These are phyloP conservation scores for Hirtodrosophila duncani DNA, from an alignment of 2,888 invertebrate species.

Conservation along the genomic window DNA sequence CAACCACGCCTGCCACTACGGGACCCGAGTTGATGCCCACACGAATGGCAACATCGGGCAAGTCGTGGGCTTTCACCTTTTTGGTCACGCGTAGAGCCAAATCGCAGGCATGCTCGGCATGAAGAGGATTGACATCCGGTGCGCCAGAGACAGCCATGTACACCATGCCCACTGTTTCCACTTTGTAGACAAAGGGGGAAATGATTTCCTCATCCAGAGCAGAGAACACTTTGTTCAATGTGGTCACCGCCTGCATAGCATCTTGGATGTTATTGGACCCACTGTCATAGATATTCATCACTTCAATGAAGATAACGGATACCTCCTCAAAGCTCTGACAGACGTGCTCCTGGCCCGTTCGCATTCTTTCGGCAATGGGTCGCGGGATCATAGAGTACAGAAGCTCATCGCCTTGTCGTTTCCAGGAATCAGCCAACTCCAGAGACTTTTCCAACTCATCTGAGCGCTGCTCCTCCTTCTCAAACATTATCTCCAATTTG, in stretches of 20 bases:
- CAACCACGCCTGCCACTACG: conserved; percentile 92
- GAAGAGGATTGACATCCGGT: conserved; percentile 86
- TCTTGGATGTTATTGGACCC: conserved; percentile 77
- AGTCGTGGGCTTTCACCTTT: conserved; percentile 83
- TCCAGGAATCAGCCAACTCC: conserved; percentile 89
- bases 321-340: conserved; percentile 83
- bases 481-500: conserved; percentile 88
- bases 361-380: conserved; percentile 88
- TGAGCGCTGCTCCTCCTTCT: conserved; percentile 88
- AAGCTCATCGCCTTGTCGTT: conserved; percentile 89
- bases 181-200: conserved; percentile 92
- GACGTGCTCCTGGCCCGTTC: conserved; percentile 87
- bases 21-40: conserved; percentile 90
- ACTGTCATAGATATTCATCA: conserved; percentile 75
- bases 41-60: conserved; percentile 82
- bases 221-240: conserved; percentile 91
- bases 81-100: conserved; percentile 87
- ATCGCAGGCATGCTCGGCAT: conserved; percentile 88
- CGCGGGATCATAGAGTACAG: conserved; percentile 95
- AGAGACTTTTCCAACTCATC: conserved; percentile 88
- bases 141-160: conserved; percentile 96
- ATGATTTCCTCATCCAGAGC: conserved; percentile 91
- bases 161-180: conserved; percentile 94
- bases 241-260: conserved; percentile 89
- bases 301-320: conserved; percentile 78